These are phyloP conservation scores for Ciconia boyciana DNA, from an alignment of 2,113 vertebrate genomes.

Conservation along the genomic window DNA sequence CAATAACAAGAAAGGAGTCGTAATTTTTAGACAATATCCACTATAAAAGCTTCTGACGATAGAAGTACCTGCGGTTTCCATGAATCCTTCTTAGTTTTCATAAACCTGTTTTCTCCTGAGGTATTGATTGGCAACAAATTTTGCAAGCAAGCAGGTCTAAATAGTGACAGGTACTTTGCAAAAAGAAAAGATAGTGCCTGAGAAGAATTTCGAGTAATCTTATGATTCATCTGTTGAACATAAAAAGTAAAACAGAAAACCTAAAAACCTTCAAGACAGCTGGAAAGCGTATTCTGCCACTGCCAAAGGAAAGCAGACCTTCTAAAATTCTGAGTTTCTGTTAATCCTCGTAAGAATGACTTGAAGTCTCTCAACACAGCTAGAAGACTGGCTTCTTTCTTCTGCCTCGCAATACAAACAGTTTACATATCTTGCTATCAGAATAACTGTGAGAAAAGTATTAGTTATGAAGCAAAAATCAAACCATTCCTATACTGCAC, in stretches of 20 bases:
- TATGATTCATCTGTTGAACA: background rate
- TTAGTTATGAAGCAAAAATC: background rate
- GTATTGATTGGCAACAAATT: background rate
- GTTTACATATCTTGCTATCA: too few species aligned
- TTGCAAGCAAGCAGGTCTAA: background rate
- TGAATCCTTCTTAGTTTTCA: background rate
- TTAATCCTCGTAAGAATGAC: background rate
- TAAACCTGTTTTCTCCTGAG: background rate
- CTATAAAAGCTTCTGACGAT: background rate
- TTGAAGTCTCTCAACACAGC: background rate
- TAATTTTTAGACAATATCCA: background rate
- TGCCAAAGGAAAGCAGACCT: background rate
- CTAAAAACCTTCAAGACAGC: background rate
- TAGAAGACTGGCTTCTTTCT: background rate
- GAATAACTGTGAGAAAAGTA: background rate
- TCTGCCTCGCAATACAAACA: background rate
- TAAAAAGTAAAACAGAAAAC: background rate
- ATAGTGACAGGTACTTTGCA: background rate
- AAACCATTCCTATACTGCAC: background rate
- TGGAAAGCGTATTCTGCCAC: background rate
- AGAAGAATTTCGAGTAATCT: background rate
- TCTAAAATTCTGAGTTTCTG: background rate
- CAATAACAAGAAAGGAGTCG: background rate
- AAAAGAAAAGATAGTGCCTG: background rate
- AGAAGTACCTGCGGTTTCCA: background rate